Conservation (phyloP, 2,113 vertebrate species). For the Oncorhynchus mykiss region DNA sequence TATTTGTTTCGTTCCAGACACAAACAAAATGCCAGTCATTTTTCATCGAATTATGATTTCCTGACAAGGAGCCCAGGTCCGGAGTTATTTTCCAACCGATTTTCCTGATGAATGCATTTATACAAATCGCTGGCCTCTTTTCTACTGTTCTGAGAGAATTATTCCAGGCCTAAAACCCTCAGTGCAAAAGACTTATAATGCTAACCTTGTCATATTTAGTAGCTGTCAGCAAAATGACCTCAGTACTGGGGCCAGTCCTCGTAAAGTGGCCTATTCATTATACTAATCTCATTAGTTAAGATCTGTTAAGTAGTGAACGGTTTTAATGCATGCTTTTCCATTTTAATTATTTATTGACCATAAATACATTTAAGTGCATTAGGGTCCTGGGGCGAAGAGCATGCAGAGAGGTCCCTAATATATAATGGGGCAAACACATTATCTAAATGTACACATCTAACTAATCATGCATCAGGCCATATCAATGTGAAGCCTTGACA, state of each 20-base stretch:
- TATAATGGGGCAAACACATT: constrained; percentile 75
- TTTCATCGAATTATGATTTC: constrained; percentile 66
- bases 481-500: constrained; percentile 60
- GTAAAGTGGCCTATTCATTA: constrained; percentile 81
- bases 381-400: constrained; percentile 61
- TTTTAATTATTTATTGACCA: constrained; percentile 85
- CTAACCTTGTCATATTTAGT: constrained; percentile 81
- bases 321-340: constrained; percentile 82
- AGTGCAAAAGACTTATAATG: constrained; percentile 69
- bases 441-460: constrained; percentile 80
- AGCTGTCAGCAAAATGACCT: constrained; percentile 70
- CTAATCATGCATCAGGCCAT: constrained; percentile 64
- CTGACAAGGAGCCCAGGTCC: constrained; percentile 53
- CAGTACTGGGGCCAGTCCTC: constrained; percentile 53
- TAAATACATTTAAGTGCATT: constrained; percentile 82
- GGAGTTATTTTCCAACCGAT: constrained; percentile 46
- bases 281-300: constrained; percentile 83
- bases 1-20: constrained; percentile 7
- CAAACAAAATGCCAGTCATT: constrained; percentile 57
- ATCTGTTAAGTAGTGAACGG: constrained; percentile 81
- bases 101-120: constrained; percentile 59
- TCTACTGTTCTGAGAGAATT: constrained; percentile 49
- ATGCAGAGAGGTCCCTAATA: constrained; percentile 61
- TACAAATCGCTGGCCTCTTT: constrained; percentile 61
- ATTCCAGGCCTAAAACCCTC: constrained; percentile 63